These are phyloP conservation scores for Drosophila serrata DNA, from an alignment of 1,140 invertebrate genomes.

Conservation along the genomic window DNA sequence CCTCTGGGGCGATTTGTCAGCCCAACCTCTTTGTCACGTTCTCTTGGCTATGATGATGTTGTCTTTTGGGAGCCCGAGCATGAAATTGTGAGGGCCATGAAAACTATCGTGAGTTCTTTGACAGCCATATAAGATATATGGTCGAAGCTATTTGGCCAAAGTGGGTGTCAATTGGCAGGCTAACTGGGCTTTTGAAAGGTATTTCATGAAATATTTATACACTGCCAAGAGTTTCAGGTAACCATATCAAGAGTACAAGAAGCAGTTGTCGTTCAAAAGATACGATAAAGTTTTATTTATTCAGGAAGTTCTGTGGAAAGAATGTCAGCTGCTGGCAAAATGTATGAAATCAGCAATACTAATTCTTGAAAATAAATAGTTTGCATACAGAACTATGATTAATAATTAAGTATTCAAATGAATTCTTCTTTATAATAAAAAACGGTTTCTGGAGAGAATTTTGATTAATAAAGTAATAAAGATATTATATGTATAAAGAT, in stretches of 20 bases:
- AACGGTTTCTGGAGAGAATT: neutral
- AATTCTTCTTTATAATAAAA: too few relatives aligned
- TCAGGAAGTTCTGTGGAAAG: neutral
- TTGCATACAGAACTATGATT: neutral
- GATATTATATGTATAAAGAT: neutral
- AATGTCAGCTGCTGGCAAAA: conserved; percentile 11
- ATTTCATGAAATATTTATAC: conserved; percentile 17
- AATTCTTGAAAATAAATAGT: too few relatives aligned
- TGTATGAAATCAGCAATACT: neutral
- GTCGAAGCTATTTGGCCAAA: conserved; percentile 17
- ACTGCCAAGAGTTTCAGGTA: neutral
- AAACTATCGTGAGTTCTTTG: conserved; percentile 51
- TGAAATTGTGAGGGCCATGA: conserved; percentile 26
- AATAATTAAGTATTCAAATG: too few relatives aligned
- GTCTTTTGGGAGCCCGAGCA: conserved; percentile 26
- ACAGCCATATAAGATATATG: conserved; percentile 52
- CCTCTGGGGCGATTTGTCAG: conserved; percentile 49
- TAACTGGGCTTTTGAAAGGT: conserved; percentile 7
- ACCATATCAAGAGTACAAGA: conserved; percentile 18
- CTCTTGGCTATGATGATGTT: conserved; percentile 18
- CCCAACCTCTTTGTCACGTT: conserved; percentile 45
- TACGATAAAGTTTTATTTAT: conserved; percentile 3
- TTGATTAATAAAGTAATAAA: neutral
- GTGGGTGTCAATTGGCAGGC: conserved; percentile 33
- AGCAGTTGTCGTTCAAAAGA: conserved; percentile 27